Conservation (phyloP, 30 jellyfish, hydroid and myxozoan species). For the Pseudorhiza aurosa region DNA sequence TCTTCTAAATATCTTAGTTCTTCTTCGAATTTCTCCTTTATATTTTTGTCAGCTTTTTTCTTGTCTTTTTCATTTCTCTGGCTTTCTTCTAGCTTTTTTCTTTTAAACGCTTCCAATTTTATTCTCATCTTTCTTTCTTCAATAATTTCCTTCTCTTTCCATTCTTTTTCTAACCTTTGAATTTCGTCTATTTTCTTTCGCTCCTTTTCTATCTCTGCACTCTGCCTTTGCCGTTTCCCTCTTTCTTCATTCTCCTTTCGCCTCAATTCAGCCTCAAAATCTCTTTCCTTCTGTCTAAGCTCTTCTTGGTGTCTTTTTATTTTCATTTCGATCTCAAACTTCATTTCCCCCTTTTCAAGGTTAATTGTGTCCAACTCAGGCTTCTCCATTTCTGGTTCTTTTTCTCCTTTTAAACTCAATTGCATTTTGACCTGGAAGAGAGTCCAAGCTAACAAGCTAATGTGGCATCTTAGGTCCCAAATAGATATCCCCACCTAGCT, state of each 20-base stretch:
- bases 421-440: too few species aligned
- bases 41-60: conserved; percentile 27
- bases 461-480: too few species aligned
- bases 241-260: conserved; percentile 40
- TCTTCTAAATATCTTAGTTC: conserved; percentile 46
- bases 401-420: too few species aligned
- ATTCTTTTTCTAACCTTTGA: not conserved
- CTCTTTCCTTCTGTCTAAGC: conserved; percentile 24
- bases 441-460: too few species aligned
- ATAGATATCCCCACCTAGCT: too few species aligned
- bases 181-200: conserved; percentile 19
- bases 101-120: conserved; percentile 36
- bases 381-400: too few species aligned
- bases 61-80: conserved; percentile 17
- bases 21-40: conserved; percentile 11
- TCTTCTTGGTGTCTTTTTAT: conserved; percentile 27
- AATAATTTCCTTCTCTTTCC: not conserved
- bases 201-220: conserved; percentile 33
- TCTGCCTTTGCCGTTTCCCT: conserved; percentile 9
- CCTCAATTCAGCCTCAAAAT: conserved; percentile 22
- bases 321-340: conserved; percentile 18
- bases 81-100: conserved; percentile 5
- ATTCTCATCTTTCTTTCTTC: conserved; percentile 23
- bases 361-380: too few species aligned
- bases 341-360: not conserved